A percentile compares a stretch with the other conserved stretches of the same genome.
These are phyloP conservation scores for Eristalis arbustorum DNA, from an alignment of 2,888 invertebrate species.

Conservation along the genomic window DNA sequence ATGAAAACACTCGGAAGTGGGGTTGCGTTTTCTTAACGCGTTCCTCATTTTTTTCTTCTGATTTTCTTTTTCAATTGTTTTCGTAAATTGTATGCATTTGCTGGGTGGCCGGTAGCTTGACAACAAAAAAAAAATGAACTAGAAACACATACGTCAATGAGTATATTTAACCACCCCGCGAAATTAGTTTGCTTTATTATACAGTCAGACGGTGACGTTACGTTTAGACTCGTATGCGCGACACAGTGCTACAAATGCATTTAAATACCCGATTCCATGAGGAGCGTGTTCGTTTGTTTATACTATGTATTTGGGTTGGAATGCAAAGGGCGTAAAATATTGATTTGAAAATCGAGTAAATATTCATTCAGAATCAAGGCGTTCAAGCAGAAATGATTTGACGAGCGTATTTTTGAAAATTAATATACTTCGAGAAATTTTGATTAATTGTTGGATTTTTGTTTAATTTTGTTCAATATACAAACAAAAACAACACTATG, in stretches of 20 bases:
- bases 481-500: no score
- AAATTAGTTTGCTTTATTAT: constrained; percentile 22
- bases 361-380: neutral
- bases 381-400: no score
- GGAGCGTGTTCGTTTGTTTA: no score
- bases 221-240: neutral
- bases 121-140: neutral
- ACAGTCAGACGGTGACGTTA: constrained; percentile 16
- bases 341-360: neutral
- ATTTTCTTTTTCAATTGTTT: neutral
- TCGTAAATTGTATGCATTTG: constrained; percentile 8
- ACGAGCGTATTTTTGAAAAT: no score
- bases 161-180: neutral
- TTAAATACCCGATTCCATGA: neutral
- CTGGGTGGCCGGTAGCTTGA: neutral
- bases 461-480: no score
- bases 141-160: neutral
- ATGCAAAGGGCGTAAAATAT: neutral
- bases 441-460: no score
- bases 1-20: constrained; percentile 32
- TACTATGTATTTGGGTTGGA: neutral
- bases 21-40: neutral
- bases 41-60: neutral
- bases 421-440: no score
- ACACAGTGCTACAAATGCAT: constrained; percentile 7